Percentiles rank a stretch among this genome's conserved stretches.
Conservation (phyloP, 2,797 vertebrate species). For the Typhlichthys subterraneus region DNA sequence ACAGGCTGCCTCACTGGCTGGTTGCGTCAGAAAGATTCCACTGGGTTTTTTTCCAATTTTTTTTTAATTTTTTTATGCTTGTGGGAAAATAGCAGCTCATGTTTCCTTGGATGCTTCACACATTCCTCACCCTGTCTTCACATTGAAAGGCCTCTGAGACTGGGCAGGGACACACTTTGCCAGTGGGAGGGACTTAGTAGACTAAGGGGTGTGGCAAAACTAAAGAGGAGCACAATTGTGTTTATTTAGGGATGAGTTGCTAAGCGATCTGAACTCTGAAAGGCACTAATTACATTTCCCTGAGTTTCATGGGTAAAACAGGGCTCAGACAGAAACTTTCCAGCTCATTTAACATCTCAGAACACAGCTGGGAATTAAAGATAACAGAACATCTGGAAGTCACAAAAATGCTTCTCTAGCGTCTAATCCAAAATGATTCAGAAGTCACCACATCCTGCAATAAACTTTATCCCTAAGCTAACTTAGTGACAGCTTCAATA, state of each 20-base stretch:
- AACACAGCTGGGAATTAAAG: constrained; percentile 76
- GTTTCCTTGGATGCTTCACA: constrained; percentile 87
- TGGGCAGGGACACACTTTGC: constrained; percentile 62
- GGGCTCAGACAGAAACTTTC: constrained; percentile 72
- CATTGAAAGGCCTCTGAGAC: constrained; percentile 73
- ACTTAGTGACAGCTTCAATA: constrained; percentile 53
- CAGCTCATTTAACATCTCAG: constrained; percentile 73
- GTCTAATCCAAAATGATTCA: constrained; percentile 67
- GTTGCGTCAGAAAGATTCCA: constrained; percentile 81
- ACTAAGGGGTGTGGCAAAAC: constrained; percentile 61
- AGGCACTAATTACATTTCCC: constrained; percentile 75
- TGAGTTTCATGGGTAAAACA: constrained; percentile 74
- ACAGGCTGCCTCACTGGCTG: constrained; percentile 63
- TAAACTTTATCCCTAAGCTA: constrained; percentile 60
- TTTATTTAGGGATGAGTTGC: constrained; percentile 70
- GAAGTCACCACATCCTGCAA: constrained; percentile 68
- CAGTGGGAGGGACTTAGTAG: constrained; percentile 60
- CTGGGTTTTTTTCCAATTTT: constrained; percentile 63
- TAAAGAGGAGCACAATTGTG: constrained; percentile 56
- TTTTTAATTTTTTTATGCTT: constrained; percentile 79
- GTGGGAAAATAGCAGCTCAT: constrained; percentile 93
- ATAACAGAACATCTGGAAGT: constrained; percentile 78
- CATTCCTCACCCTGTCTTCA: constrained; percentile 86
- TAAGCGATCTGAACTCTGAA: constrained; percentile 63
- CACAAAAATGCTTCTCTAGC: constrained; percentile 70